Evolutionary conservation across 92 coral and sea anemone species (phyloP).

Genomic region (Muricea muricata): DNA sequence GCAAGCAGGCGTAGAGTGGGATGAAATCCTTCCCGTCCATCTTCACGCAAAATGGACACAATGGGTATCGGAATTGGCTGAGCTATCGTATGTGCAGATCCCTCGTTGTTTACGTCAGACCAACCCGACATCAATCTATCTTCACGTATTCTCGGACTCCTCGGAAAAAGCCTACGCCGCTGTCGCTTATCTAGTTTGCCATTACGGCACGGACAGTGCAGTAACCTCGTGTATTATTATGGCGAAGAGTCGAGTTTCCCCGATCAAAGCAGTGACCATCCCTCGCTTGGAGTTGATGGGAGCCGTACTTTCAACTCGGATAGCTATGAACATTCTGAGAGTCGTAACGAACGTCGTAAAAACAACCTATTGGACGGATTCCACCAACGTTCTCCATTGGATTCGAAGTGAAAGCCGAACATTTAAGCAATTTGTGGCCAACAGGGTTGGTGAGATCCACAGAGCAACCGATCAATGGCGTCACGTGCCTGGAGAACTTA

Average conservation of each 20-base stretch:
- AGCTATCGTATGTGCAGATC: constrained; percentile 2
- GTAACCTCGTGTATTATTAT: constrained; percentile 27
- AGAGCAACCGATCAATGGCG: constrained; percentile 18
- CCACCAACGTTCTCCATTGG: constrained; percentile 31
- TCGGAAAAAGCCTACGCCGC: constrained; percentile 41
- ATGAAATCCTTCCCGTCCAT: neutral
- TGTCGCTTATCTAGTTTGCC: constrained; percentile 35
- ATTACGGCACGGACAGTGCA: neutral
- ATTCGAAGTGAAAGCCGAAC: constrained; percentile 17
- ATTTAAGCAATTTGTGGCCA: constrained; percentile 18
- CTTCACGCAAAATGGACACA: neutral
- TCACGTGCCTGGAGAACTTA: constrained; percentile 46
- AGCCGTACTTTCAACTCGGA: constrained; percentile 16
- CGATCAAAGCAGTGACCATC: constrained; percentile 29
- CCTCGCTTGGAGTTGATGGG: constrained; percentile 31
- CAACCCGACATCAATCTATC: constrained; percentile 29
- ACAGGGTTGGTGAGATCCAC: constrained; percentile 23
- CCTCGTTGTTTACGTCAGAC: constrained; percentile 31
- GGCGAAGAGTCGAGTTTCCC: constrained; percentile 28
- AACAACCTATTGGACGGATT: constrained; percentile 15
- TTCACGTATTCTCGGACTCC: constrained; percentile 47
- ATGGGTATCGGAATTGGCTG: constrained; percentile 41
- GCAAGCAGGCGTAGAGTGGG: constrained; percentile 41
- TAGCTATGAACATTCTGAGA: constrained; percentile 4
- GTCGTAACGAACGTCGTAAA: neutral